phyloP scores from a whole-genome alignment of 2,888 invertebrate species.

The Luperina testacea region DNA sequence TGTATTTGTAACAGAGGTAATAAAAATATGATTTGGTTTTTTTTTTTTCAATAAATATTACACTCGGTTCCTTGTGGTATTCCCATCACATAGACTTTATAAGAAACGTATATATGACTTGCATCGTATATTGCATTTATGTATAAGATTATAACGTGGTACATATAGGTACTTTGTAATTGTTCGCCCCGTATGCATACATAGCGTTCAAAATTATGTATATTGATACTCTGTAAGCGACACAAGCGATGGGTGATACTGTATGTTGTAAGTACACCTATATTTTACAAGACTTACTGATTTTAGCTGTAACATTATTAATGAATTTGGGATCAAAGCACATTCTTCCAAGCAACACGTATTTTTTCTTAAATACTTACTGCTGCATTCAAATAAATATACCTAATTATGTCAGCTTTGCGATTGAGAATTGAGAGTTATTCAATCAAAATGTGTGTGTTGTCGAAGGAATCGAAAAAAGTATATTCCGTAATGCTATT shows the following conservation, averaged over 20 bases:
- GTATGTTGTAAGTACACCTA: conserved; percentile 33
- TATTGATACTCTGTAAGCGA: conserved; percentile 46
- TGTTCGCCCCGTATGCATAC: conserved; percentile 29
- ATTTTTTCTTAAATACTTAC: not conserved
- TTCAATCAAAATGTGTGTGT: not conserved
- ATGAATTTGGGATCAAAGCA: conserved; percentile 12
- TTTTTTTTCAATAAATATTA: not conserved
- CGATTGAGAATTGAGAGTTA: not conserved
- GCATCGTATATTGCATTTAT: conserved; percentile 63
- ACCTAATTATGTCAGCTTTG: not conserved
- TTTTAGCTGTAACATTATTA: conserved; percentile 10
- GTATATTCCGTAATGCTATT: not conserved
- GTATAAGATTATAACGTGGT: conserved; percentile 53
- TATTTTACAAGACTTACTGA: conserved; percentile 6
- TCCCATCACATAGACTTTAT: conserved; percentile 53
- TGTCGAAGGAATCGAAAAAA: not conserved
- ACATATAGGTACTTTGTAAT: conserved; percentile 43
- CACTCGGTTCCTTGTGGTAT: conserved; percentile 53
- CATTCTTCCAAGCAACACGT: not conserved
- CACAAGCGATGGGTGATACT: conserved; percentile 51
- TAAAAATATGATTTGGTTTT: not conserved
- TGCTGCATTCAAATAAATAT: not conserved
- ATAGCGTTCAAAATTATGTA: conserved; percentile 29
- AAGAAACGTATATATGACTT: conserved; percentile 56
- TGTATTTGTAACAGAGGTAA: not conserved